These are phyloP conservation scores for Catocala fraxini DNA, from an alignment of 2,888 invertebrate species.

Conservation along the genomic window DNA sequence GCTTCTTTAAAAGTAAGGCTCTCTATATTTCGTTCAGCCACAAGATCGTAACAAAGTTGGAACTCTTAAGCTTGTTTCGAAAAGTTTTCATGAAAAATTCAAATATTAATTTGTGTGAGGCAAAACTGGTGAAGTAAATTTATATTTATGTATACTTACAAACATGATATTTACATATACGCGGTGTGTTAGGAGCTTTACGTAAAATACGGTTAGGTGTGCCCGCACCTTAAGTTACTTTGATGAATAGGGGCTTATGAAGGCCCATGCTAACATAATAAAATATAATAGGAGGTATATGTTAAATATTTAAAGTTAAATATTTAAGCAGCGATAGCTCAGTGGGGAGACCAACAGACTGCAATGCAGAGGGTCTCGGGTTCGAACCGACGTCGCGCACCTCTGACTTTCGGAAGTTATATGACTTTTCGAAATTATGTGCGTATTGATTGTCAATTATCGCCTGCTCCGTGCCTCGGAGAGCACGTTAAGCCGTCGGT, in stretches of 20 bases:
- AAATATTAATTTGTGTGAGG: slow-evolving; percentile 39
- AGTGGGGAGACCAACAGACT: no score
- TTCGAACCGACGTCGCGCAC: no score
- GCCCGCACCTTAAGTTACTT: background rate
- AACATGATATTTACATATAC: background rate
- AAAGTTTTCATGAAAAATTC: slow-evolving; percentile 41
- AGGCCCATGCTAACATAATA: background rate
- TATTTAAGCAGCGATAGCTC: no score
- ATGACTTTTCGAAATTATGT: no score
- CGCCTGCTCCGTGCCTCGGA: no score
- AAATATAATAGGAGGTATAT: background rate
- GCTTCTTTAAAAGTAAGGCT: background rate
- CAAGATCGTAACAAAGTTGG: background rate
- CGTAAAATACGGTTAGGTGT: background rate
- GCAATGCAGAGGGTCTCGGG: no score
- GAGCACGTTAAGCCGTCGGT: no score
- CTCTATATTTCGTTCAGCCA: slow-evolving; percentile 7
- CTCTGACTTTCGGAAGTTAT: no score
- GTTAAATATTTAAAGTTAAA: no score
- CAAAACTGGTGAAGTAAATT: slow-evolving; percentile 28
- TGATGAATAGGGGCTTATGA: background rate
- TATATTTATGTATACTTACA: slow-evolving; percentile 10
- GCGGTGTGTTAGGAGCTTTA: background rate
- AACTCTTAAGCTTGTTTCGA: slow-evolving; percentile 20
- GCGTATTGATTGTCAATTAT: no score